Conservation (phyloP, 2,797 vertebrate genomes). For the Brotula barbata region DNA sequence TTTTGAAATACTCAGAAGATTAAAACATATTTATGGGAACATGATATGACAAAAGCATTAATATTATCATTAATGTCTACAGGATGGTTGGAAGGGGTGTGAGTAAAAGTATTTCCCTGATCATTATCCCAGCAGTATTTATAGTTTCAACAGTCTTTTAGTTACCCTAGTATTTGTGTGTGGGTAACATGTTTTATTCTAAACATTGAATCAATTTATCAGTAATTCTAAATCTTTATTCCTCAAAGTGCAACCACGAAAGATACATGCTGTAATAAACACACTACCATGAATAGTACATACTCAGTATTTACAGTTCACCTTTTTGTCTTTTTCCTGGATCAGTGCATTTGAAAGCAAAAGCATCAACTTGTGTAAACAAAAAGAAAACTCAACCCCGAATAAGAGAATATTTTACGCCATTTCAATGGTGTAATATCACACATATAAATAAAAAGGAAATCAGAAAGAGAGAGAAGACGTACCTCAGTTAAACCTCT, state of each 20-base stretch:
- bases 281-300: not conserved
- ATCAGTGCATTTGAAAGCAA: too few relatives aligned
- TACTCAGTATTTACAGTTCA: too few relatives aligned
- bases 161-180: not conserved
- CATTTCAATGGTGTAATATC: too few relatives aligned
- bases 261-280: not conserved
- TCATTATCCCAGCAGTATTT: too few relatives aligned
- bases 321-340: not conserved
- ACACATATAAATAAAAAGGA: not conserved
- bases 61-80: not conserved
- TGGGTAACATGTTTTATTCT: not conserved
- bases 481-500: slow-evolving; percentile 49
- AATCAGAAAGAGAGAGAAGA: slow-evolving; percentile 4
- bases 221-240: not conserved
- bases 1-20: too few relatives aligned
- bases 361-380: too few relatives aligned
- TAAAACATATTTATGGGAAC: not conserved
- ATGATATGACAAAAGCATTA: not conserved
- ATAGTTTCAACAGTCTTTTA: not conserved
- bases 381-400: too few relatives aligned
- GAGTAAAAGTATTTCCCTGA: too few relatives aligned
- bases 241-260: not conserved
- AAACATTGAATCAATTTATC: not conserved
- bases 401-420: too few relatives aligned
- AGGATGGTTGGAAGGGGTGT: not conserved